These are phyloP conservation scores for Branchinecta lynchi DNA, from an alignment of 1,140 invertebrate species.

Conservation along the genomic window DNA sequence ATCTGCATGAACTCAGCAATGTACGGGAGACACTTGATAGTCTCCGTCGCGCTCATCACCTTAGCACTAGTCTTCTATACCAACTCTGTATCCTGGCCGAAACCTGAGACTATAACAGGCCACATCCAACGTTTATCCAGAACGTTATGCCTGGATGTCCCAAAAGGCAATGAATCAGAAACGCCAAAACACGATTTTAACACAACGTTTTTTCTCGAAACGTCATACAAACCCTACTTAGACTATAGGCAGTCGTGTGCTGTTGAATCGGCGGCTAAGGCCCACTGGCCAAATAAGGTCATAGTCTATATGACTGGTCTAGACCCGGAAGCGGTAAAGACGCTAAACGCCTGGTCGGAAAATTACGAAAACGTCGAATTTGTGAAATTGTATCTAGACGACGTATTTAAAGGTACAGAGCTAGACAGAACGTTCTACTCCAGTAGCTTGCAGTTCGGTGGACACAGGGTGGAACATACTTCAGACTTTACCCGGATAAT, in stretches of 20 bases:
- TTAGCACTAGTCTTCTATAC: no score
- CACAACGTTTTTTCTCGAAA: not conserved
- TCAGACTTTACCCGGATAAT: not conserved
- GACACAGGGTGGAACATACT: not conserved
- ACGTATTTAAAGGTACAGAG: not conserved
- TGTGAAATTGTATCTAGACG: not conserved
- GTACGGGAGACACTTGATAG: no score
- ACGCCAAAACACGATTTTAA: not conserved
- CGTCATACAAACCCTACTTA: not conserved
- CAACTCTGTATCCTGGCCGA: no score
- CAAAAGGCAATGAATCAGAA: no score
- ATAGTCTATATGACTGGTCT: not conserved
- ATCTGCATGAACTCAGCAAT: no score
- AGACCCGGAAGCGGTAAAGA: not conserved
- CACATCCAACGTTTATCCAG: no score
- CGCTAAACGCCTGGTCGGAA: not conserved
- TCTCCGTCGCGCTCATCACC: no score
- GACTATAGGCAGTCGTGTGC: not conserved
- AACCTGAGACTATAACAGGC: no score
- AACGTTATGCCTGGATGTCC: no score
- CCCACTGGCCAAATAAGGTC: not conserved
- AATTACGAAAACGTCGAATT: not conserved
- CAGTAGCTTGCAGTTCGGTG: not conserved
- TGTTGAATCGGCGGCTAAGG: not conserved
- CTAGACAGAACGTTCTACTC: not conserved